Evolutionary conservation across 2,113 vertebrate species (phyloP), one percentile per base, ranked within the genome.

Genomic region (Deroptyus accipitrinus): DNA sequence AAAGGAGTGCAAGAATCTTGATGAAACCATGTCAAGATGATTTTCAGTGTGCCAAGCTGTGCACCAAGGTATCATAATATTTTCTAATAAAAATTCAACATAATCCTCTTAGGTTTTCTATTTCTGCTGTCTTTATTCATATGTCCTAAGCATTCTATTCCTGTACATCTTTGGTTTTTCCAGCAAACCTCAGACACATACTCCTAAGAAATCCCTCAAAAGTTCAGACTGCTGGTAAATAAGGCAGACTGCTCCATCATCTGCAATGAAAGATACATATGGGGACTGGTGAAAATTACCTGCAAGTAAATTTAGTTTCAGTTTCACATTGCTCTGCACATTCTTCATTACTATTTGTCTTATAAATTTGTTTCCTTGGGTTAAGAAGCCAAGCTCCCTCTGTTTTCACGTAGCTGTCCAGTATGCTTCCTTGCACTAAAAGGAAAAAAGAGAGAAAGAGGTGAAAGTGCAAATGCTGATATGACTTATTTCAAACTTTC

Each of bases 331-430:
- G 80, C 39, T 97, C 81, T 0, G 94, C 96, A 73, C 96, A 97
- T 76, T 97, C 95, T 92, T 96, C 94, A 9, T 95, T n/a, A 57
- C 77, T 96, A 31, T 72, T 95, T 82, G 91, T 14, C 52, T 10
- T 96, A 37, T 97, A 96, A 76, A 30, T 19, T 57, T 97, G 39
- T 31, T 89, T 87, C 77, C 61, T 91, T 52, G 89, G 22, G n/a
- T 87, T 94, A 25, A 97, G 94, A 66, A 97, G 73, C 96, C 96
- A 96, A 94, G 96, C 95, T 70, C 96, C 96, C 31, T 97, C 94
- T 82, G 96, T 96, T 82, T 23, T 95, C 74, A 96, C 96, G 61
- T 97, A 97, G 52, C 2, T 24, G 27, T 97, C 96, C 49, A 97
- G 44, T 79, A 92, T 4, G 15, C 22, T 61, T 76, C 93, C 96